These are phyloP conservation scores for Mormyrops attenuatus DNA, from an alignment of 2,797 vertebrate genomes.

Conservation along the genomic window DNA sequence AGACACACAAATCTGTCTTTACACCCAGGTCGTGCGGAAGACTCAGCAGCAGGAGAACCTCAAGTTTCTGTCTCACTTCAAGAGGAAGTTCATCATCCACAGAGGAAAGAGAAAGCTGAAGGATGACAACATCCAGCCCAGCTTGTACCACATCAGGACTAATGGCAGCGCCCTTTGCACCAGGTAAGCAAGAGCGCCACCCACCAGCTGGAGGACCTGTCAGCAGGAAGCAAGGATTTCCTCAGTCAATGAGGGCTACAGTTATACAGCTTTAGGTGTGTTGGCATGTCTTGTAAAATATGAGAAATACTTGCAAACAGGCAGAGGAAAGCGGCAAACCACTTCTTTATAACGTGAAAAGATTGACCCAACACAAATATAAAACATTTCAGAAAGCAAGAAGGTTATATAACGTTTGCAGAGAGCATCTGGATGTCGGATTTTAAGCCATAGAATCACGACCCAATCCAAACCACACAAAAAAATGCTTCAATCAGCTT, in stretches of 20 bases:
- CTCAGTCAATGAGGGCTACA: background rate
- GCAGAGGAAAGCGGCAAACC: background rate
- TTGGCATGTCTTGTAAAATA: background rate
- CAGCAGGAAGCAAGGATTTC: background rate
- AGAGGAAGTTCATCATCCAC: slow-evolving; percentile 96
- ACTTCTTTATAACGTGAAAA: background rate
- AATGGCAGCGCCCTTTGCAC: slow-evolving; percentile 94
- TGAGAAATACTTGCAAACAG: background rate
- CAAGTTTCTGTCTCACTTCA: slow-evolving; percentile 96
- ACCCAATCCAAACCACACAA: background rate
- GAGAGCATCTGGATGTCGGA: background rate
- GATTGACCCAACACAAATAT: background rate
- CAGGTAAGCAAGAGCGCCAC: slow-evolving; percentile 58
- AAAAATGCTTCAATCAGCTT: background rate
- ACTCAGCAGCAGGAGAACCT: slow-evolving; percentile 98
- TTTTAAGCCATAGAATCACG: background rate
- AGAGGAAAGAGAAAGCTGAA: slow-evolving; percentile 84
- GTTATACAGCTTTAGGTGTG: background rate
- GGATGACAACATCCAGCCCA: slow-evolving; percentile 77
- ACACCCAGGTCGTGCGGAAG: slow-evolving; percentile 88
- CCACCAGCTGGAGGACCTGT: background rate
- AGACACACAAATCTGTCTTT: background rate
- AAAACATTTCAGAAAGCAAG: background rate
- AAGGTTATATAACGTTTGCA: background rate
- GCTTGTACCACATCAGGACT: slow-evolving; percentile 92